Conservation (phyloP, 1,140 invertebrate species). For the Hycleus phaleratus region DNA sequence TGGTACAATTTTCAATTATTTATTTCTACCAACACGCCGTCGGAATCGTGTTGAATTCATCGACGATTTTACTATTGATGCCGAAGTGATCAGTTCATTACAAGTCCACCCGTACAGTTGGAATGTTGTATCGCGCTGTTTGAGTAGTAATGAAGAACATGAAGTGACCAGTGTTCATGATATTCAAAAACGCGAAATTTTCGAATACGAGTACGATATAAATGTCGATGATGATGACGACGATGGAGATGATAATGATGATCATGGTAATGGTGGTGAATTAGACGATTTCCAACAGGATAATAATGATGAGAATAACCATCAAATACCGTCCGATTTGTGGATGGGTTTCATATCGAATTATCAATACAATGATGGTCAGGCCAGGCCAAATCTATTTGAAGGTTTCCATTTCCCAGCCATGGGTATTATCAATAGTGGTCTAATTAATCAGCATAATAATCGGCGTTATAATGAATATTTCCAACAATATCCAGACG, state of each 20-base stretch:
- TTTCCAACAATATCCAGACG: slow-evolving; percentile 27
- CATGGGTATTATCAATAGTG: slow-evolving; percentile 33
- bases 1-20: slow-evolving; percentile 67
- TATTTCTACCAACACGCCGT: slow-evolving; percentile 65
- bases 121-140: slow-evolving; percentile 80
- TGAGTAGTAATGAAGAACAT: slow-evolving; percentile 73
- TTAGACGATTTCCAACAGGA: slow-evolving; percentile 15
- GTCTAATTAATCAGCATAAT: slow-evolving; percentile 22
- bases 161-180: slow-evolving; percentile 92
- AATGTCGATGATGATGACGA: slow-evolving; percentile 30
- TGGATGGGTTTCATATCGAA: slow-evolving; percentile 36
- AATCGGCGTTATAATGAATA: slow-evolving; percentile 19
- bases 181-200: slow-evolving; percentile 59
- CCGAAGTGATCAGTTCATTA: slow-evolving; percentile 81
- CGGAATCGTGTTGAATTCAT: slow-evolving; percentile 84
- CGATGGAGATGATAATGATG: background rate
- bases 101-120: slow-evolving; percentile 89
- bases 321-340: slow-evolving; percentile 27
- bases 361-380: slow-evolving; percentile 17
- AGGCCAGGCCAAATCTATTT: slow-evolving; percentile 4
- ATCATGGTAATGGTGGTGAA: background rate
- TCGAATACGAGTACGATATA: slow-evolving; percentile 24
- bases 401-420: slow-evolving; percentile 13
- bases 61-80: slow-evolving; percentile 86
- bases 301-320: slow-evolving; percentile 7